Evolutionary conservation across 2,888 invertebrate species (phyloP).

Genomic region (Blastobasis adustella): DNA sequence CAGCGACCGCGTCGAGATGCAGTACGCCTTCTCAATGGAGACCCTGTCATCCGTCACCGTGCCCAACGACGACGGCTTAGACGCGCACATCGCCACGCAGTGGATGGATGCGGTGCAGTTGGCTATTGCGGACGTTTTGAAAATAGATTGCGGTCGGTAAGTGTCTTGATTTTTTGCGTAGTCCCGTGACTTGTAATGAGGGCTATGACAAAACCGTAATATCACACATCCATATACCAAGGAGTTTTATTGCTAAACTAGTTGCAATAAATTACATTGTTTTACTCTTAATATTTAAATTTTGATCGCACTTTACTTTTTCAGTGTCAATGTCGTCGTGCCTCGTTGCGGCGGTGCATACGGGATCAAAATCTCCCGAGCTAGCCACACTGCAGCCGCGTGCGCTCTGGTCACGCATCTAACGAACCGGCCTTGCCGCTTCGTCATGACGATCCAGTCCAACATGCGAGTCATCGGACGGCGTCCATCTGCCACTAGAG

Average conservation of each 20-base stretch:
- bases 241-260: too few species aligned
- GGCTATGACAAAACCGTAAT: too few species aligned
- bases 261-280: too few species aligned
- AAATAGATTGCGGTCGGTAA: slow-evolving; percentile 28
- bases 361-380: slow-evolving; percentile 81
- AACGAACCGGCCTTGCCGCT: slow-evolving; percentile 79
- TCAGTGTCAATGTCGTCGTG: slow-evolving; percentile 37
- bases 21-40: slow-evolving; percentile 84
- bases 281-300: too few species aligned
- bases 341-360: slow-evolving; percentile 75
- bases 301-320: background rate
- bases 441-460: slow-evolving; percentile 81
- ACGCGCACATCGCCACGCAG: slow-evolving; percentile 75
- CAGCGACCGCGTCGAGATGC: slow-evolving; percentile 64
- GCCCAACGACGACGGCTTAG: slow-evolving; percentile 80
- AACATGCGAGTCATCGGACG: slow-evolving; percentile 84
- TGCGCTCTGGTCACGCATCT: slow-evolving; percentile 81
- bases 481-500: slow-evolving; percentile 73
- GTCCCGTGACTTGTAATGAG: too few species aligned
- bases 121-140: slow-evolving; percentile 64
- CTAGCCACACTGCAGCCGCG: slow-evolving; percentile 74
- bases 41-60: slow-evolving; percentile 72
- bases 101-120: slow-evolving; percentile 72
- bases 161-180: too few species aligned
- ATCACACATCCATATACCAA: too few species aligned